Percentiles rank a stretch among this genome's conserved stretches.
Evolutionary conservation across 2,113 vertebrate genomes (phyloP).

Genomic region (Myrmophylax atrothorax): DNA sequence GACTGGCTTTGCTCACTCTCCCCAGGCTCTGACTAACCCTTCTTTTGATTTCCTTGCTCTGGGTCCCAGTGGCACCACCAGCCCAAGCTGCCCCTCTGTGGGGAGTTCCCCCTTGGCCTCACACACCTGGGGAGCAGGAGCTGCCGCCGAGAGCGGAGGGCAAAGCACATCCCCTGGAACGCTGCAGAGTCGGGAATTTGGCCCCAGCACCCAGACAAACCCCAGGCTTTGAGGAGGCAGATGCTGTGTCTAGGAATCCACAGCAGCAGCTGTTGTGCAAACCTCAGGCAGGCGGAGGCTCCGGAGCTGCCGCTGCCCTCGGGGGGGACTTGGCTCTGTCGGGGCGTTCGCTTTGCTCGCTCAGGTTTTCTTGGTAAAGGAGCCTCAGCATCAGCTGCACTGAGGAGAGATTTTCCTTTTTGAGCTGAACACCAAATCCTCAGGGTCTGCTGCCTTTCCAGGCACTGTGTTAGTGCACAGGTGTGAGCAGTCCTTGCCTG

Average conservation of each 20-base stretch:
- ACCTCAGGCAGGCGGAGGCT: background rate
- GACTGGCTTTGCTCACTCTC: background rate
- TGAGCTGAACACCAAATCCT: background rate
- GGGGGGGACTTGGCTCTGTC: background rate
- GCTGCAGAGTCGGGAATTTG: background rate
- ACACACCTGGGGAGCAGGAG: background rate
- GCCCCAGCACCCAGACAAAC: background rate
- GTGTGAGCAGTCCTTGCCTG: background rate
- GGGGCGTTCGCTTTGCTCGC: fast-evolving
- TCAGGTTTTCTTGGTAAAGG: background rate
- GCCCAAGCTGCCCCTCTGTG: background rate
- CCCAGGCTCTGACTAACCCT: background rate
- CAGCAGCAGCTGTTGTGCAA: background rate
- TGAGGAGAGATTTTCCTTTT: background rate
- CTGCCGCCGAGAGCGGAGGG: fast-evolving
- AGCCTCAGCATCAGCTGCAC: background rate
- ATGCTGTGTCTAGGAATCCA: background rate
- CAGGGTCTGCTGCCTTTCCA: background rate
- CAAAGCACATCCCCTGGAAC: fast-evolving
- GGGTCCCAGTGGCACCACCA: background rate
- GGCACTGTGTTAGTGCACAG: fast-evolving
- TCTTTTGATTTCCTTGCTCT: background rate
- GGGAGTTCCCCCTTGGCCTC: fast-evolving
- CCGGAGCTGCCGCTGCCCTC: background rate
- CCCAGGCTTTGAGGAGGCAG: background rate